Conservation (phyloP, 2,113 vertebrate genomes). For the Hassar affinis region DNA sequence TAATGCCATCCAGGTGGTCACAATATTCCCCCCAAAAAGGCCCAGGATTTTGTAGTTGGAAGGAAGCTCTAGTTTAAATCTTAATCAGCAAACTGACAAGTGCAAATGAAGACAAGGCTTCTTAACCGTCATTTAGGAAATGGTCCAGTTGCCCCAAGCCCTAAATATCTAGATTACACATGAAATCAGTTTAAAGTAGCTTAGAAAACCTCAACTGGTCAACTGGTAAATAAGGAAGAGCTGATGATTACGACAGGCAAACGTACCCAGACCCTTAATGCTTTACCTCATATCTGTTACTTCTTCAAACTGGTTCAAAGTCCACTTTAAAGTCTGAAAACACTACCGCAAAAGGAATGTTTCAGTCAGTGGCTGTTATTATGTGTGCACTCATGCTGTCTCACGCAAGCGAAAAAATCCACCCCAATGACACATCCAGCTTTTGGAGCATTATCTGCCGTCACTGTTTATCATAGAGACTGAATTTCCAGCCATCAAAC, state of each 20-base stretch:
- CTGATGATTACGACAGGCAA: constrained; percentile 6
- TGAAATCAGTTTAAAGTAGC: constrained; percentile 5
- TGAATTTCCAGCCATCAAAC: constrained; percentile 13
- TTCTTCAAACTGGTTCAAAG: constrained; percentile 39
- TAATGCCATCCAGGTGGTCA: constrained; percentile 32
- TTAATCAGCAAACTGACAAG: not conserved
- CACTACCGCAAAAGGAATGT: not conserved
- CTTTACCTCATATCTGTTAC: constrained; percentile 2
- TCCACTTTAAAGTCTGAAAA: constrained; percentile 29
- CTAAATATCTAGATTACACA: not conserved
- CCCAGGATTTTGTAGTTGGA: not conserved
- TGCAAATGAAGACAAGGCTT: not conserved
- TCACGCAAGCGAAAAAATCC: constrained; percentile 35
- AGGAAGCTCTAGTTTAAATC: not conserved
- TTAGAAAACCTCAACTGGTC: constrained; percentile 2
- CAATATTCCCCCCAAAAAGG: not conserved
- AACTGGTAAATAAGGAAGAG: constrained; percentile 21
- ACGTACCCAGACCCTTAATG: not conserved
- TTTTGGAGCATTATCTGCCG: not conserved
- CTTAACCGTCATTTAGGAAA: constrained; percentile 15
- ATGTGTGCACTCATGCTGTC: constrained; percentile 31
- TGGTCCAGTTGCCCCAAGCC: not conserved
- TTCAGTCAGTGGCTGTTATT: not conserved
- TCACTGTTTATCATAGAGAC: constrained; percentile 24
- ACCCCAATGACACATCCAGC: constrained; percentile 22